A percentile compares a stretch with the other conserved stretches of the same genome.
Evolutionary conservation across 2,797 vertebrate species (phyloP).

Genomic region (Thalassophryne amazonica): DNA sequence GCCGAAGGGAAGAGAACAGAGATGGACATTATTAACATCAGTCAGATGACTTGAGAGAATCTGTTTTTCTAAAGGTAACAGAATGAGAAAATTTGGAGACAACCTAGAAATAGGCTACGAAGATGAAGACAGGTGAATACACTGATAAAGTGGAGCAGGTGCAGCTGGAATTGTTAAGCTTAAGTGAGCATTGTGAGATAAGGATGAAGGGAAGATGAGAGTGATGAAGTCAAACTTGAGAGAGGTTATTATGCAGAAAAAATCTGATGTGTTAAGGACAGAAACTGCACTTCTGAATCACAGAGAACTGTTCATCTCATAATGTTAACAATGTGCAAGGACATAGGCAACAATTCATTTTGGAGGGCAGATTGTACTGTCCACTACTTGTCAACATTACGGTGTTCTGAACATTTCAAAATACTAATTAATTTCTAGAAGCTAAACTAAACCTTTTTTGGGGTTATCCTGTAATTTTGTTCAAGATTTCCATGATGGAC

Average conservation of each 20-base stretch:
- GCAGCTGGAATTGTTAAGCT: slow-evolving; percentile 15
- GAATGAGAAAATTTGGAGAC: slow-evolving; percentile 1
- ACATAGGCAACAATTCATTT: no score
- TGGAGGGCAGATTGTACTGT: no score
- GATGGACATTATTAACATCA: slow-evolving; percentile 14
- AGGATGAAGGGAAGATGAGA: not conserved
- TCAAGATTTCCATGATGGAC: no score
- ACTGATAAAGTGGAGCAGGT: slow-evolving; percentile 8
- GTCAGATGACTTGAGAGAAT: slow-evolving; percentile 13
- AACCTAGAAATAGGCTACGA: slow-evolving; percentile 4
- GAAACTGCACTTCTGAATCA: not conserved
- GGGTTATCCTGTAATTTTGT: no score
- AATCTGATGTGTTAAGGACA: not conserved
- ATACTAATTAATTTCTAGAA: no score
- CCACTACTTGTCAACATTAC: no score
- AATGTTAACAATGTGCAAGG: no score
- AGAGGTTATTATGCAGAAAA: slow-evolving; percentile 2
- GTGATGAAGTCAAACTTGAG: slow-evolving; percentile 11
- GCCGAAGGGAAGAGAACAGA: not conserved
- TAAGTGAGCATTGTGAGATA: slow-evolving; percentile 21
- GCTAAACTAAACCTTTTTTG: no score
- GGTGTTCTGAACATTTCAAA: no score
- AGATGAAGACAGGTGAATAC: slow-evolving; percentile 20
- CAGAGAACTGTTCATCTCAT: slow-evolving; percentile 2
- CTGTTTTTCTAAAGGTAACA: slow-evolving; percentile 11